Evolutionary conservation across 2,797 vertebrate species (phyloP), one percentile per base, ranked within the genome.

Genomic region (Ceyx erithaca): DNA sequence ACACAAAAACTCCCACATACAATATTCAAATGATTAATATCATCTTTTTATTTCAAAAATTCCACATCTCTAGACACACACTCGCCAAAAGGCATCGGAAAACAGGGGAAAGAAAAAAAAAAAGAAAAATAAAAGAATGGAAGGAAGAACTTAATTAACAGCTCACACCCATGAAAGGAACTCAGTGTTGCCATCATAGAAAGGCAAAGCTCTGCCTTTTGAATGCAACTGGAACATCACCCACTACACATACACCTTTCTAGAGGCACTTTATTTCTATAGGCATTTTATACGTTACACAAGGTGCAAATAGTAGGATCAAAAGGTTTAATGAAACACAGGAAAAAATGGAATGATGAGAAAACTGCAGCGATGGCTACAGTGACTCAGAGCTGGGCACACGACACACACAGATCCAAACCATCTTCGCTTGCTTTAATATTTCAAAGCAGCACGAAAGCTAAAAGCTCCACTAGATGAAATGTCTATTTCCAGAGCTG

Each of bases 401-500:
- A 31, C 0, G 0, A 40, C 20, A 41, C 8, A 28, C 3, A 43
- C 40, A 81, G 46, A 70, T 61, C 5, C 40, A 88, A 84, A 84
- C 31, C 10, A 73, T 2, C 26, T n/a, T 25, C 6, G 1, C 63
- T 82, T 58, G 71, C 16, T 76, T 73, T n/a, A 80, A 17, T 22
- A 67, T 54, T 82, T 31, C 55, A 91, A 78, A 85, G 3, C 16
- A 70, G 80, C 89, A 79, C 8, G 0, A 62, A 51, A 58, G 18
- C 41, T 51, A 0, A 1, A 80, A 83, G 41, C 88, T 80, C 52
- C 49, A 41, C 41, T 59, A 37, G 25, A 75, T 14, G 31, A 66
- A 70, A 75, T 40, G 25, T 66, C 0, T 40, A 82, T 85, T 80
- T 93, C 80, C 72, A 69, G 84, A 89, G 40, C 78, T 17, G 66